Evolutionary conservation across 2,888 invertebrate genomes (phyloP), one percentile per base, ranked within the genome.

Genomic region (Argyresthia goedartella): DNA sequence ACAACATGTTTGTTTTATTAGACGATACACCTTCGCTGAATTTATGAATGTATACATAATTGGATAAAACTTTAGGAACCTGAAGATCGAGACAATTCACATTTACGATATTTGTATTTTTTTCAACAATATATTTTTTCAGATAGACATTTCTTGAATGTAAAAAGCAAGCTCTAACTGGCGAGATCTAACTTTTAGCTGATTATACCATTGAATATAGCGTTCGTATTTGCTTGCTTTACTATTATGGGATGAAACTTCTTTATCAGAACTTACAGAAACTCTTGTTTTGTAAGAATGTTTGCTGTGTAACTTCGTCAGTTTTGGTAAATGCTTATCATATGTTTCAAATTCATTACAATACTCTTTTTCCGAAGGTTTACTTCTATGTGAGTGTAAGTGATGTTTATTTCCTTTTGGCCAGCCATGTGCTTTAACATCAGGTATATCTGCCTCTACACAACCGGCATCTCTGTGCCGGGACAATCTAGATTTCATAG

Each of bases 91-190:
- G 25, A 25, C 6, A 6, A 25, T 25, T 25, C 6, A 25, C 2
- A 4, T 4, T 25, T 25, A 25, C 4, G 8, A 13, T 44, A n/a
- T 42, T 14, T 14, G 10, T 49, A 36, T 35, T 35, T 39, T 11
- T 41, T 8, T 15, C 10, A 36, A 15, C 15, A 13, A 45, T 13
- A 44, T 39, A 45, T 33, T 44, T 49, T 58, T 57, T 60, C 11
- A 61, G 47, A 46, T 68, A 45, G 65, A 67, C 53, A 85, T 56
- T 62, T 80, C 80, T 53, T 78, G 63, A 48, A 80, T 64, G 55
- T 81, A 85, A 10, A 75, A 41, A 36, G 65, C 57, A 54, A 68
- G 59, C 65, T 78, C 77, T 50, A 85, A 63, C 59, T 71, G 68
- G 57, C 69, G 65, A 45, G 67, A 66, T 50, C 66, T 67, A 42